phyloP scores from a whole-genome alignment of 2,888 invertebrate genomes.

The Drosophila pegasa region DNA sequence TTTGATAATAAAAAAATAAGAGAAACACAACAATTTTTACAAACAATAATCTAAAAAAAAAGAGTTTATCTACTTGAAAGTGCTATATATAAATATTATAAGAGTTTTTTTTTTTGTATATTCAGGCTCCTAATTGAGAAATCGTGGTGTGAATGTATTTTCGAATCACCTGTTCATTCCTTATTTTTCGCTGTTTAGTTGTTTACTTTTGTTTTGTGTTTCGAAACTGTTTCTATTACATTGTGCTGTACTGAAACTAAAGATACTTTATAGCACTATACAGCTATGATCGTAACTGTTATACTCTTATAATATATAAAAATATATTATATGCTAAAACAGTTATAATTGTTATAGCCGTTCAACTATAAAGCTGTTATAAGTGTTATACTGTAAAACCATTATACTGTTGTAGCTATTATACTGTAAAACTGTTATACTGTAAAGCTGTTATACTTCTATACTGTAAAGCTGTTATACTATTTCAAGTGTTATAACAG shows the following conservation, averaged over 20 bases:
- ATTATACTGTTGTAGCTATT: too few species aligned
- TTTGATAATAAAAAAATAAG: conserved; percentile 27
- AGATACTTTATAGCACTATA: neutral
- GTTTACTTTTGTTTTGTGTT: neutral
- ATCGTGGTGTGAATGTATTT: conserved; percentile 7
- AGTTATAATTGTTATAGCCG: neutral
- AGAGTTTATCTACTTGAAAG: conserved; percentile 18
- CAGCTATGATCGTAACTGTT: neutral
- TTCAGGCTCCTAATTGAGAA: conserved; percentile 2
- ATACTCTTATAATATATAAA: neutral
- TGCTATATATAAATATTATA: conserved; percentile 21
- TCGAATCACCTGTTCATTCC: neutral
- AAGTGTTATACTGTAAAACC: neutral
- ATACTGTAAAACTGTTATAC: neutral
- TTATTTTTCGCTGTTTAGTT: neutral
- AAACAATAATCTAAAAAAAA: conserved; percentile 21
- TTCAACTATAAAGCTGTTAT: neutral
- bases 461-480: neutral
- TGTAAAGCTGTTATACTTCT: neutral
- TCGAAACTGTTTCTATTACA: neutral
- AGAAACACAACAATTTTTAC: conserved; percentile 13
- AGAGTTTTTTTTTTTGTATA: conserved; percentile 8
- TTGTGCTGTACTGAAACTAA: conserved; percentile 4
- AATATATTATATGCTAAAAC: too few species aligned
- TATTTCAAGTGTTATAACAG: neutral